Evolutionary conservation across 2,113 vertebrate species (phyloP), one percentile per base, ranked within the genome.

Genomic region (Oostethus manadensis): DNA sequence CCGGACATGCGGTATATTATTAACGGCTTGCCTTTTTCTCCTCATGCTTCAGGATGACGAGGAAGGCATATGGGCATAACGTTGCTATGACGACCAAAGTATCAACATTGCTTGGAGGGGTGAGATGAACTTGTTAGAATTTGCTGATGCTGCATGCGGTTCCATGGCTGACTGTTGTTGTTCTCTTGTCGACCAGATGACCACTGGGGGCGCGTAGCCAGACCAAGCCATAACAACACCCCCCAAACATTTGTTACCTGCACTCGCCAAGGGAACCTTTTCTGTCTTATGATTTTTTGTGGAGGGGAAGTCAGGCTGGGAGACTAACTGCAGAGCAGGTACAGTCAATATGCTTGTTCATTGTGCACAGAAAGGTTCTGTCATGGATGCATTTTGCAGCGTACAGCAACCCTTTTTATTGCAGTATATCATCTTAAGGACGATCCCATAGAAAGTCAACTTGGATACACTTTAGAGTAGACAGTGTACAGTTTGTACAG

Each of bases 1-100:
- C 2, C 14, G 60, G 20, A 46, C 16, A 23, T 48, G 59, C 47
- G 23, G 42, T 60, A 61, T 56, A 64, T 86, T 75, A 90, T 86
- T 90, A 33, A 33, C 29, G 7, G 29, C 84, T 58, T 87, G 76
- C 81, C 80, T 79, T 81, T 76, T 79, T 89, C 62, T 77, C 80
- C 80, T 84, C 51, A n/a, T 73, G 78, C 70, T 45, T 76, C 91
- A 99, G 97, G 97, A 99, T 89, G 97, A 99, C 51, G 97, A 99
- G 89, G 97, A 99, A 90, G 97, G 97, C 71, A 99, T 99, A 86
- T 99, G 97, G 97, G 97, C 97, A 81, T 99, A 95, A 89, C 79
- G 29, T 87, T 87, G 90, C 91, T 88, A 79, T 85, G 90, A 85
- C 71, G 91, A 94, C 92, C 93, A 98, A 97, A 96, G 93, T 92